These are phyloP conservation scores for Mixornis gularis DNA, from an alignment of 2,113 vertebrate genomes.

Conservation along the genomic window DNA sequence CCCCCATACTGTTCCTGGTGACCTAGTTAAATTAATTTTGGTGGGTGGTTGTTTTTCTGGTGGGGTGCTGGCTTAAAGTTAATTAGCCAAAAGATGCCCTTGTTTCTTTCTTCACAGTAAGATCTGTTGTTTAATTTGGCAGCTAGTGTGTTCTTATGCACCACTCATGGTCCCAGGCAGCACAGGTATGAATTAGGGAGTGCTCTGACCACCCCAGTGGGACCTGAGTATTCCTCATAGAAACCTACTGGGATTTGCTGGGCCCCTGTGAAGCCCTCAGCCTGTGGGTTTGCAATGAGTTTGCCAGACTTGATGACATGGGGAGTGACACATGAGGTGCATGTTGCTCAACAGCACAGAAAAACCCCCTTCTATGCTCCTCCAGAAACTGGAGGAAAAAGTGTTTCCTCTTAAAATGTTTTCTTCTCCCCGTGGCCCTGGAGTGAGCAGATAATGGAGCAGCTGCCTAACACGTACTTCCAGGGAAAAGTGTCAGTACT, in stretches of 20 bases:
- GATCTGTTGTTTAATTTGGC: background rate
- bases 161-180: background rate
- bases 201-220: background rate
- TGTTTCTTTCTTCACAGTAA: background rate
- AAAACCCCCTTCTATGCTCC: background rate
- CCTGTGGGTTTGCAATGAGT: background rate
- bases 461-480: background rate
- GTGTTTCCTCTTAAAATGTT: background rate
- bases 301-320: background rate
- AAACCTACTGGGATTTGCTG: background rate
- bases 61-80: background rate
- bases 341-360: rapidly evolving
- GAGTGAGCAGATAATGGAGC: background rate
- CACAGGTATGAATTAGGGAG: rapidly evolving
- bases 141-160: background rate
- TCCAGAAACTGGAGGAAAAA: background rate
- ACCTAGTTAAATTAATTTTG: conserved; percentile 27
- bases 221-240: background rate
- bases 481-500: background rate
- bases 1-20: background rate
- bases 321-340: background rate
- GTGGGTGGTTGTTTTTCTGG: background rate
- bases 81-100: conserved; percentile 29
- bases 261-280: background rate
- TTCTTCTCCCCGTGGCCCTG: background rate